phyloP scores from a whole-genome alignment of 2,797 vertebrate species.

The Chelidonichthys spinosus region DNA sequence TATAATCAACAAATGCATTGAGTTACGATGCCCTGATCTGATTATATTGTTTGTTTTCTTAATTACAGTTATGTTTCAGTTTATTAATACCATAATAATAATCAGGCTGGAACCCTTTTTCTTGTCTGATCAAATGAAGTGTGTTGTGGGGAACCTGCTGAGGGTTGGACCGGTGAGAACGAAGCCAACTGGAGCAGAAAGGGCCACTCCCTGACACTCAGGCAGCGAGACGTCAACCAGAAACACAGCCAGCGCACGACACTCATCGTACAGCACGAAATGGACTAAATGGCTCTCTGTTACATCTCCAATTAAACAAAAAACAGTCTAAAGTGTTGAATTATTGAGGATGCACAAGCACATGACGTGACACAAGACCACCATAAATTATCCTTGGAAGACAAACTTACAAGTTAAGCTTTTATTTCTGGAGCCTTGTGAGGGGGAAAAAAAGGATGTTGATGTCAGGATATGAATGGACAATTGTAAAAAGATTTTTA shows the following conservation, averaged over 20 bases:
- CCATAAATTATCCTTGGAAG: slow-evolving; percentile 28
- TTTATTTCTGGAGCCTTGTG: slow-evolving; percentile 5
- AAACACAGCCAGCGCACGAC: slow-evolving; percentile 29
- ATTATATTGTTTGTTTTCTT: not conserved
- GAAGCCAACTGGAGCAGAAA: slow-evolving; percentile 79
- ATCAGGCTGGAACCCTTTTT: slow-evolving; percentile 23
- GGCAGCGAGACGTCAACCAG: slow-evolving; percentile 41
- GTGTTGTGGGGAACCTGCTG: slow-evolving; percentile 66
- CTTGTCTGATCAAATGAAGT: slow-evolving; percentile 58
- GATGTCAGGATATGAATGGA: not conserved
- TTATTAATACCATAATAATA: not conserved
- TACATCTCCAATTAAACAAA: slow-evolving; percentile 42
- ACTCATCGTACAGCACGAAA: slow-evolving; percentile 38
- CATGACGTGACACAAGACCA: slow-evolving; percentile 1
- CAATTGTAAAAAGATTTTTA: not conserved
- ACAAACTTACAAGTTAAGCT: not conserved
- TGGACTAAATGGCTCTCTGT: slow-evolving; percentile 33
- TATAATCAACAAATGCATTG: not conserved
- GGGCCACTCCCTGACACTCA: slow-evolving; percentile 48
- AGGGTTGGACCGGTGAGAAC: slow-evolving; percentile 48
- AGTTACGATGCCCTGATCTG: not conserved
- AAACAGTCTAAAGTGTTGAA: slow-evolving; percentile 11
- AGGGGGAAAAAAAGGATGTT: not conserved
- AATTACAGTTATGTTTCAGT: not conserved
- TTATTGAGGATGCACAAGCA: slow-evolving; percentile 43